Evolutionary conservation across 2,888 invertebrate genomes (phyloP).

Genomic region (Megalurothrips usitatus): DNA sequence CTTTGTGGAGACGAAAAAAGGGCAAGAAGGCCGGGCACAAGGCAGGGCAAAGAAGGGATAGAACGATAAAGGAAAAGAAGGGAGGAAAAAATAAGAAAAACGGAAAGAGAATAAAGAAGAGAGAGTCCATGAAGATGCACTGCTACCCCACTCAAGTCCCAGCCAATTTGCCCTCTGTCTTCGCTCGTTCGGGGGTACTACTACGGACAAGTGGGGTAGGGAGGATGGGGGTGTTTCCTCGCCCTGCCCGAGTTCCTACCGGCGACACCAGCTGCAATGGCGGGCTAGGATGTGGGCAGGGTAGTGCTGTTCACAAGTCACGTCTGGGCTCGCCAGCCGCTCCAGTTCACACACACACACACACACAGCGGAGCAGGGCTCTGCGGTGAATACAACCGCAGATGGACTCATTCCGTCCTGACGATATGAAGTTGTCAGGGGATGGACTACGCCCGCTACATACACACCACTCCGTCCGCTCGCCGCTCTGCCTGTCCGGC

Average conservation of each 20-base stretch:
- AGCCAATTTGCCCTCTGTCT: background rate
- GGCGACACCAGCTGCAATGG: too few relatives aligned
- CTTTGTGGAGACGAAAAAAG: too few relatives aligned
- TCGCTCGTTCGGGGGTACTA: background rate
- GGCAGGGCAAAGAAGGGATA: background rate
- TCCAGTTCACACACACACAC: background rate
- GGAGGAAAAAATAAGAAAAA: background rate
- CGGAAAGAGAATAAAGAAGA: background rate
- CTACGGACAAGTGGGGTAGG: background rate
- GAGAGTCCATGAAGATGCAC: background rate
- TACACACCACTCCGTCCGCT: too few relatives aligned
- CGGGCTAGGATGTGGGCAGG: too few relatives aligned
- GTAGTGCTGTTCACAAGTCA: background rate
- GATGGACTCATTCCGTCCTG: too few relatives aligned
- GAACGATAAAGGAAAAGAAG: background rate
- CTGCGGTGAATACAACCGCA: background rate
- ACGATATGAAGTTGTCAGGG: too few relatives aligned
- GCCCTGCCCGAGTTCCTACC: too few relatives aligned
- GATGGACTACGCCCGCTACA: too few relatives aligned
- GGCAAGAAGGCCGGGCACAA: too few relatives aligned
- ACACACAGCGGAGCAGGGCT: background rate
- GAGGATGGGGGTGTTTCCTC: background rate
- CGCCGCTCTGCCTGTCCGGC: too few relatives aligned
- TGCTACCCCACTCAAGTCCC: background rate
- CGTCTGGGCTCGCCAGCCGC: background rate